phyloP scores from a whole-genome alignment of 2,888 invertebrate species.

The Odontomyia ornata region DNA sequence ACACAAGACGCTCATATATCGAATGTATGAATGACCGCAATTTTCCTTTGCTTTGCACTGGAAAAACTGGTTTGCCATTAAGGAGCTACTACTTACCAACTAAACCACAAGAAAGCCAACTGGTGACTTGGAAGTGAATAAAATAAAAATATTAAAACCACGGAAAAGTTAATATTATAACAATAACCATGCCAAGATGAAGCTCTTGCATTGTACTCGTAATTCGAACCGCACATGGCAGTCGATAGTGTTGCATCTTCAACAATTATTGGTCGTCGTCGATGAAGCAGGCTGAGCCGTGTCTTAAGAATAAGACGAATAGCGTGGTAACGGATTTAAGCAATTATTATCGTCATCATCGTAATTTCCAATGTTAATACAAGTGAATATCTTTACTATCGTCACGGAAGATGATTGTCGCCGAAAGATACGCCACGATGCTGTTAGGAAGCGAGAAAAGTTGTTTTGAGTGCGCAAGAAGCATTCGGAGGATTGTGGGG shows the following conservation, averaged over 20 bases:
- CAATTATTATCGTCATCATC: conserved; percentile 27
- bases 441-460: not conserved
- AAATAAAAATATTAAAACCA: conserved; percentile 9
- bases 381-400: not conserved
- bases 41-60: not conserved
- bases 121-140: conserved; percentile 12
- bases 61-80: conserved; percentile 24
- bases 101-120: conserved; percentile 27
- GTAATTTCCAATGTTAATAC: not conserved
- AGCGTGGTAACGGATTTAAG: conserved; percentile 34
- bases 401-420: conserved; percentile 27
- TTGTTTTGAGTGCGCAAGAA: not conserved
- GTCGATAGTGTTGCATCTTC: not conserved
- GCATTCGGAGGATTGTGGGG: not conserved
- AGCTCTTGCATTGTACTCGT: not conserved
- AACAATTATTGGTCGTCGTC: not conserved
- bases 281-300: not conserved
- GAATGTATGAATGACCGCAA: conserved; percentile 42
- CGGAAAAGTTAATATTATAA: conserved; percentile 14
- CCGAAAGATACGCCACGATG: conserved; percentile 2
- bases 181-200: not conserved
- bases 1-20: conserved; percentile 17
- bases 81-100: not conserved
- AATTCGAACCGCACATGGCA: not conserved
- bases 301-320: conserved; percentile 13